Base-by-base conservation (phyloP, 2,113 vertebrate species). In the Labeo rohita region DNA sequence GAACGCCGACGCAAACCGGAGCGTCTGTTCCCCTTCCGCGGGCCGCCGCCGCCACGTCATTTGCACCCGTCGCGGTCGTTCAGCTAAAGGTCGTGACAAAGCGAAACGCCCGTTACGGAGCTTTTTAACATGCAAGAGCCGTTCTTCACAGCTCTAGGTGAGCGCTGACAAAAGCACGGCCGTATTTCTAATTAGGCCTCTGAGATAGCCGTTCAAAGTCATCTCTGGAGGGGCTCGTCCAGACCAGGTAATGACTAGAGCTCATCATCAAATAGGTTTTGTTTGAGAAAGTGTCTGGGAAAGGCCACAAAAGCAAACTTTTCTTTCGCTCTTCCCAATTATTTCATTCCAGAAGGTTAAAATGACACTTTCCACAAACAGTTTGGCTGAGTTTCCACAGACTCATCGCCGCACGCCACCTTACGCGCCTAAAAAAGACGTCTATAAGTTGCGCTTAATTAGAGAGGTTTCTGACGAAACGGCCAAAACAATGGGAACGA, bases 91-190 rank as follows among this genome's bases (percentile, higher is more conserved):
- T 97, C 96, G 95, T 94, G 92, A 94, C 95, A 97, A 96, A 97
- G 96, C 96, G 96, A 97, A 92, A 95, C 92, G 95, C 2, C 18
- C 8, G 66, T 70, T 59, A 61, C 16, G 3, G 1, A 18, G 66
- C 74, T 76, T 52, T 76, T 97, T 97, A 97, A 96, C 97, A 97
- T 97, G 96, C 96, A 96, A 95, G 95, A 95, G 95, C 95, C 95
- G 95, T 94, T 96, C 91, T 97, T 94, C 95, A 95, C 94, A 95
- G 96, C 96, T 97, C 94, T 96, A 98, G 97, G 97, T 98, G 97
- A 97, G 96, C 95, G 96, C 95, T 95, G 96, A 96, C 96, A 94
- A 96, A 96, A 94, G 95, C 95, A 90, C 93, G 87, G 89, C 81
- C 84, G 92, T 87, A 83, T 90, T 92, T 93, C 92, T 94, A 95